These are phyloP conservation scores for Hypotaenidia okinawae DNA, from an alignment of 2,797 vertebrate species.

Conservation along the genomic window DNA sequence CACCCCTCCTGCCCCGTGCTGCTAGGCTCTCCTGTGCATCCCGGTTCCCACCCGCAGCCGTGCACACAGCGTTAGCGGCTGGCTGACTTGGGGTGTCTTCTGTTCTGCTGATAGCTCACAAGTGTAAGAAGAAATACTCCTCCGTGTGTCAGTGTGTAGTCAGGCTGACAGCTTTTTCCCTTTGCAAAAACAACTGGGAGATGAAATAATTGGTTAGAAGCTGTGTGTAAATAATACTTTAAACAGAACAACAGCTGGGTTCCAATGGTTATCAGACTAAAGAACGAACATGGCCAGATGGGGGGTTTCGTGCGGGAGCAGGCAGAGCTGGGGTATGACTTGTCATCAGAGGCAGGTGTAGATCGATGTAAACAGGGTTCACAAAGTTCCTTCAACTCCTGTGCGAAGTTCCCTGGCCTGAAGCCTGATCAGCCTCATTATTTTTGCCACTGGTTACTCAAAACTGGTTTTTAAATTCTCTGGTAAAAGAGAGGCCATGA, in stretches of 20 bases:
- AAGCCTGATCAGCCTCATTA: not conserved
- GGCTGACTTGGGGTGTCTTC: not conserved
- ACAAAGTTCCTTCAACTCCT: not conserved
- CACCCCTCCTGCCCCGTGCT: too few species aligned
- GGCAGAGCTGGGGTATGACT: not conserved
- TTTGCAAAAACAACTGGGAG: not conserved
- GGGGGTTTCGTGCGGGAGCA: fast-evolving
- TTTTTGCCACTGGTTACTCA: not conserved
- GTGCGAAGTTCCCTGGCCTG: not conserved
- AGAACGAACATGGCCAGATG: not conserved
- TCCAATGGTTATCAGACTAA: not conserved
- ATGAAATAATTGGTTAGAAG: not conserved
- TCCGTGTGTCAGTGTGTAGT: not conserved
- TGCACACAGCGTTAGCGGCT: fast-evolving
- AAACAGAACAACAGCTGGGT: not conserved
- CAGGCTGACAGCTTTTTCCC: not conserved
- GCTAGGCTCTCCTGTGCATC: too few species aligned
- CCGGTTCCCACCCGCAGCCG: not conserved
- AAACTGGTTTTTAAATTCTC: not conserved
- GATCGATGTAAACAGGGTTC: not conserved
- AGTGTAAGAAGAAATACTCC: not conserved
- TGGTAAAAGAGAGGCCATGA: fast-evolving
- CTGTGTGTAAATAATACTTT: not conserved
- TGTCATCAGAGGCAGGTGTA: fast-evolving
- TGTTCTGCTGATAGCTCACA: not conserved